phyloP scores from a whole-genome alignment of 1,140 invertebrate species.

The Nasonia vitripennis region DNA sequence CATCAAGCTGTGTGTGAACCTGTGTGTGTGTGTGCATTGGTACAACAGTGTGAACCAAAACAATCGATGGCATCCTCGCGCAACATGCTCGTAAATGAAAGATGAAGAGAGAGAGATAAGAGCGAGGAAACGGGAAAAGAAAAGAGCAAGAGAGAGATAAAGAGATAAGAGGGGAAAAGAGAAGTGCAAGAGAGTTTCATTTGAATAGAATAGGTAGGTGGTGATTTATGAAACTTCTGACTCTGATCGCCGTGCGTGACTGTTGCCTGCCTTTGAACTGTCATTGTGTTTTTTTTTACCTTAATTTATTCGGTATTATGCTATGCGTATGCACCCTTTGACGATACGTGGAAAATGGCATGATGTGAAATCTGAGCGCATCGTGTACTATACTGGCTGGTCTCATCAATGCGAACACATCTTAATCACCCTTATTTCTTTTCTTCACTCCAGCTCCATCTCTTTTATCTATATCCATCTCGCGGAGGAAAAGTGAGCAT shows the following conservation, averaged over 20 bases:
- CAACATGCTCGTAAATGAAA: slow-evolving; percentile 43
- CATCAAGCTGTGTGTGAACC: slow-evolving; percentile 17
- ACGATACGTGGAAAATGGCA: neutral
- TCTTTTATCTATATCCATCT: slow-evolving; percentile 30
- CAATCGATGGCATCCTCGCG: slow-evolving; percentile 37
- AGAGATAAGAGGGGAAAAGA: slow-evolving; percentile 31
- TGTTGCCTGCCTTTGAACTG: slow-evolving; percentile 57
- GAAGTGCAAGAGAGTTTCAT: slow-evolving; percentile 62
- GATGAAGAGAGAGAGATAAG: slow-evolving; percentile 61
- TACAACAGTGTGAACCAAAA: slow-evolving; percentile 45
- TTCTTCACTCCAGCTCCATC: no score
- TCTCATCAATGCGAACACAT: neutral
- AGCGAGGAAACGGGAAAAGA: slow-evolving; percentile 25
- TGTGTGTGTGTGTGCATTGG: neutral
- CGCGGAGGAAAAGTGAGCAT: neutral
- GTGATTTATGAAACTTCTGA: slow-evolving; percentile 69
- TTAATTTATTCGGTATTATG: neutral
- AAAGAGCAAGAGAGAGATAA: neutral
- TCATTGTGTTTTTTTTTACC: neutral
- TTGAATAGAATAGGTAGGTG: slow-evolving; percentile 73
- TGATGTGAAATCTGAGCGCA: no score
- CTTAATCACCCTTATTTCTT: neutral
- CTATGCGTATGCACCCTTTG: neutral
- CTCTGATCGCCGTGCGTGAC: slow-evolving; percentile 61
- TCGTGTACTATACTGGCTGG: no score